Conservation (phyloP, 2,888 invertebrate genomes). For the Cerceris rybyensis region DNA sequence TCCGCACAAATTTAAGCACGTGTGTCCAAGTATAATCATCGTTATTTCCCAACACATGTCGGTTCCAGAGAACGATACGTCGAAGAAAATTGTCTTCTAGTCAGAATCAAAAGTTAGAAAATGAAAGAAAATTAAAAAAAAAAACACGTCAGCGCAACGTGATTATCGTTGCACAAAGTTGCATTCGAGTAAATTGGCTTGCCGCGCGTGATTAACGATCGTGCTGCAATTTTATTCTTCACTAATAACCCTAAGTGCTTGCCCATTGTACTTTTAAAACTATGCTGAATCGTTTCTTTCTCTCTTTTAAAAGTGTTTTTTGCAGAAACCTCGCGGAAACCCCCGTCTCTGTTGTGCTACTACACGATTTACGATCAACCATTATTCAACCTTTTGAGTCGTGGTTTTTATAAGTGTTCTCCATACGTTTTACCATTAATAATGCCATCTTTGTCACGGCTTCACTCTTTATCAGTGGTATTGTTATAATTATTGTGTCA, state of each 20-base stretch:
- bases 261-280: slow-evolving; percentile 41
- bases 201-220: slow-evolving; percentile 29
- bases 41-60: not conserved
- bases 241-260: slow-evolving; percentile 48
- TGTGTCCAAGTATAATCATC: not conserved
- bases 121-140: slow-evolving; percentile 29
- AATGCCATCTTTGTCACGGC: slow-evolving; percentile 58
- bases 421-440: slow-evolving; percentile 29
- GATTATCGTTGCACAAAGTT: slow-evolving; percentile 20
- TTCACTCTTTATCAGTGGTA: slow-evolving; percentile 59
- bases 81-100: slow-evolving; percentile 26
- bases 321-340: slow-evolving; percentile 34
- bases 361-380: slow-evolving; percentile 37
- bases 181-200: slow-evolving; percentile 30
- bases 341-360: slow-evolving; percentile 25
- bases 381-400: slow-evolving; percentile 50
- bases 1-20: not conserved
- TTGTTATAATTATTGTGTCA: slow-evolving; percentile 68
- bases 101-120: slow-evolving; percentile 45
- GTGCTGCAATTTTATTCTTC: slow-evolving; percentile 43
- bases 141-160: slow-evolving; percentile 17
- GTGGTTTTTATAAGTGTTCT: slow-evolving; percentile 64
- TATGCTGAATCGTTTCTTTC: slow-evolving; percentile 43
- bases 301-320: slow-evolving; percentile 39
- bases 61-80: slow-evolving; percentile 35